Evolutionary conservation across 2,113 vertebrate genomes (phyloP).

Genomic region (Apodemus speciosus): DNA sequence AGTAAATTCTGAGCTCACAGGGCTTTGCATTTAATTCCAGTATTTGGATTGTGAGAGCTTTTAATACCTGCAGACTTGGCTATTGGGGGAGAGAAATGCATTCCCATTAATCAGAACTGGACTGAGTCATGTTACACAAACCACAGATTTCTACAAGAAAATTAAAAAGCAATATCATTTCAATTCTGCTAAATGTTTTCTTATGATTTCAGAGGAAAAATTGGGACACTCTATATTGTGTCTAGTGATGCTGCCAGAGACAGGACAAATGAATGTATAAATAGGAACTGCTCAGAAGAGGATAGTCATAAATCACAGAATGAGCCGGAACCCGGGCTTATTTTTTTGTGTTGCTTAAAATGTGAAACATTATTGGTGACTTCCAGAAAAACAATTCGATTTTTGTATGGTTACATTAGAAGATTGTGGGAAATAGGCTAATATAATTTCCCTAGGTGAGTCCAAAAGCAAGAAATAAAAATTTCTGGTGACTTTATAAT

Average conservation of each 20-base stretch:
- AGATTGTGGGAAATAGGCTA: constrained; percentile 72
- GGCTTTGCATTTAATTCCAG: constrained; percentile 75
- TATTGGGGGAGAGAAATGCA: constrained; percentile 63
- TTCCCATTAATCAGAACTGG: constrained; percentile 86
- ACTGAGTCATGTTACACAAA: constrained; percentile 83
- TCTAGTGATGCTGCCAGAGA: constrained; percentile 81
- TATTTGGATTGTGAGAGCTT: constrained; percentile 79
- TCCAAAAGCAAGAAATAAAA: constrained; percentile 70
- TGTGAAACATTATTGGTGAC: constrained; percentile 78
- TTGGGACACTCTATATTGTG: constrained; percentile 80
- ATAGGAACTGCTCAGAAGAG: constrained; percentile 85
- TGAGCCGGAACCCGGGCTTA: constrained; percentile 69
- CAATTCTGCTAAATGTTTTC: constrained; percentile 84
- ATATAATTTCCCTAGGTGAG: constrained; percentile 73
- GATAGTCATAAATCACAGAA: constrained; percentile 86
- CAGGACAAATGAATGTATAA: constrained; percentile 85
- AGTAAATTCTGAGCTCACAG: constrained; percentile 72
- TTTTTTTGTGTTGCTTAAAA: constrained; percentile 81
- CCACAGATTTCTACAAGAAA: constrained; percentile 81
- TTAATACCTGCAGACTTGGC: constrained; percentile 73
- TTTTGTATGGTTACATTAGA: constrained; percentile 75
- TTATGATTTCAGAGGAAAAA: constrained; percentile 82
- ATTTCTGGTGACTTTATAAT: constrained; percentile 67
- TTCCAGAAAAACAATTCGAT: constrained; percentile 81
- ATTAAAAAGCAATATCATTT: constrained; percentile 85